Percentiles rank a stretch among this genome's conserved stretches.
Conservation (phyloP, 2,797 vertebrate species). For the Etheostoma perlongum region DNA sequence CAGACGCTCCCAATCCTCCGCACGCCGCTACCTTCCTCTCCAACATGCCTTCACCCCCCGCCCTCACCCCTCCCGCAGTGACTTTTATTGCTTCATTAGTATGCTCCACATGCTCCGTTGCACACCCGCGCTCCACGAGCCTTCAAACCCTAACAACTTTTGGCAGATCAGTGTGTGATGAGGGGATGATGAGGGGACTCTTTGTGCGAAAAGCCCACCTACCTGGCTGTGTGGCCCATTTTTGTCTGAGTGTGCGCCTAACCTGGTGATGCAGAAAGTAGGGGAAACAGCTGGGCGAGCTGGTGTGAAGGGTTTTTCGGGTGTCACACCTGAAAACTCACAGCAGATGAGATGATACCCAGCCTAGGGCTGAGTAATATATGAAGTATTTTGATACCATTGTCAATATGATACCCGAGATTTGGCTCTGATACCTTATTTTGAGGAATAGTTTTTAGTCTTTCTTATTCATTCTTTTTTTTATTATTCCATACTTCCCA, state of each 20-base stretch:
- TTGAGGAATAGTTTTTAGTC: background rate
- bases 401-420: background rate
- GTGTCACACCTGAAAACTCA: slow-evolving; percentile 20
- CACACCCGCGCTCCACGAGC: slow-evolving; percentile 77
- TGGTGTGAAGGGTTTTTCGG: slow-evolving; percentile 19
- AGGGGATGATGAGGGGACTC: slow-evolving; percentile 72
- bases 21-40: slow-evolving; percentile 55
- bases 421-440: background rate
- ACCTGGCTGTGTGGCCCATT: slow-evolving; percentile 47
- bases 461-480: background rate
- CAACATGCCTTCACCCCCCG: slow-evolving; percentile 53
- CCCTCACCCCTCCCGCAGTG: slow-evolving; percentile 84
- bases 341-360: slow-evolving; percentile 7
- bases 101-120: slow-evolving; percentile 89
- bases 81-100: slow-evolving; percentile 99
- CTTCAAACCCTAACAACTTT: slow-evolving; percentile 79
- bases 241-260: slow-evolving; percentile 40
- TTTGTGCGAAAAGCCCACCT: slow-evolving; percentile 73
- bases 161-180: slow-evolving; percentile 76
- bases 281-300: slow-evolving; percentile 36
- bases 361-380: background rate
- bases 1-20: slow-evolving; percentile 70
- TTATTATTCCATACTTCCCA: background rate
- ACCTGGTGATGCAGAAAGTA: slow-evolving; percentile 36
- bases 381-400: background rate